Conservation (phyloP, 2,888 invertebrate species). For the Blomia tropicalis region DNA sequence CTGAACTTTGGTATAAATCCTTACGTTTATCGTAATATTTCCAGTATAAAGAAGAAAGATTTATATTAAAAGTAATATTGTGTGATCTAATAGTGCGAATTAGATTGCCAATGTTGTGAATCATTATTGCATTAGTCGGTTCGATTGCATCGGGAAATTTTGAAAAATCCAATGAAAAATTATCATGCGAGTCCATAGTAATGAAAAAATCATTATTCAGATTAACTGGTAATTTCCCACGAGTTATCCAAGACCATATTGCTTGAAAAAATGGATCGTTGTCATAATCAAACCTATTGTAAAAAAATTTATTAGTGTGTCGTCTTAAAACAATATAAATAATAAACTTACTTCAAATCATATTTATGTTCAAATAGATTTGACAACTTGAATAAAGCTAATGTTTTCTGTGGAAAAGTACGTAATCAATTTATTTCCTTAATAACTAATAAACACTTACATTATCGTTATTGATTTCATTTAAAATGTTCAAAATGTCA, state of each 20-base stretch:
- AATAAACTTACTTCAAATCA: neutral
- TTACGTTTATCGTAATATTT: neutral
- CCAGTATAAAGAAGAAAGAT: neutral
- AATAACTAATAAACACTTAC: neutral
- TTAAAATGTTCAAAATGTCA: neutral
- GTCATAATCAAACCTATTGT: neutral
- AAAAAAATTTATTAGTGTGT: neutral
- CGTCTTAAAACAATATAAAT: neutral
- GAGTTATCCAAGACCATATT: neutral
- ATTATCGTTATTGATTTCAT: neutral
- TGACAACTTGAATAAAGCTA: neutral
- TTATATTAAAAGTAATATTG: neutral
- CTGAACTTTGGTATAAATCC: neutral
- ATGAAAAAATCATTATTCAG: neutral
- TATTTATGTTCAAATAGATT: neutral
- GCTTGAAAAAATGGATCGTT: neutral
- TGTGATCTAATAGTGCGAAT: neutral
- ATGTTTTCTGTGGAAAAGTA: neutral
- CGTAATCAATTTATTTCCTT: no score
- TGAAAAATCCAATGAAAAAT: neutral
- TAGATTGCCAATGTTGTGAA: conserved; percentile 1
- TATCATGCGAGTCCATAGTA: neutral
- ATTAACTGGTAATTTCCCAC: neutral
- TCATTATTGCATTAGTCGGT: neutral
- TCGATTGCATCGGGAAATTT: neutral